Evolutionary conservation across 2,888 invertebrate genomes (phyloP).

Genomic region (Drosophila histrio): DNA sequence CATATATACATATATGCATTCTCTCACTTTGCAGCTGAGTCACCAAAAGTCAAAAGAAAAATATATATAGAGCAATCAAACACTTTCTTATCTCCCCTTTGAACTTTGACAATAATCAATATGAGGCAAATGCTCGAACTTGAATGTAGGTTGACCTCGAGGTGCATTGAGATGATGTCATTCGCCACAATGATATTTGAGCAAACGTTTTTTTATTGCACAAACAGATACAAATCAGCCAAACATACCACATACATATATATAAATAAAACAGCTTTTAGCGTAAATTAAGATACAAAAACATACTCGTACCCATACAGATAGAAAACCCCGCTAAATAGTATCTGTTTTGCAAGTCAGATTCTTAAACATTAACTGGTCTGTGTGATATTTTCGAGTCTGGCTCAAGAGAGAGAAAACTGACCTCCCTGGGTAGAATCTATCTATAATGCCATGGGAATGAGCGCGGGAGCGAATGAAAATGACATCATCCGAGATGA

Average conservation of each 20-base stretch:
- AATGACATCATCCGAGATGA: constrained; percentile 67
- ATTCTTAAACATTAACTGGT: constrained; percentile 1
- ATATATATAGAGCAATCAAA: neutral
- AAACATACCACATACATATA: neutral
- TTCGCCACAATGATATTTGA: constrained; percentile 31
- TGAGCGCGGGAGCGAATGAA: constrained; percentile 25
- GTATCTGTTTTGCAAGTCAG: constrained; percentile 14
- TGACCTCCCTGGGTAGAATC: neutral
- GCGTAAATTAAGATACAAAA: constrained; percentile 7
- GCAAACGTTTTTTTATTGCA: constrained; percentile 37
- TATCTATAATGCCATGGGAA: constrained; percentile 24
- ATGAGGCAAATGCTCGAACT: constrained; percentile 16
- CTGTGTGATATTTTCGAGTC: constrained; percentile 5
- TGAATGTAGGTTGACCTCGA: constrained; percentile 41
- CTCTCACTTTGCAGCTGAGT: constrained; percentile 27
- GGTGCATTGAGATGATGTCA: constrained; percentile 68
- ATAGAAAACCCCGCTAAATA: constrained; percentile 17
- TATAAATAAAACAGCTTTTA: constrained; percentile 11
- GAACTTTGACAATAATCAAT: constrained; percentile 66
- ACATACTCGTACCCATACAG: neutral
- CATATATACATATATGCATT: neutral
- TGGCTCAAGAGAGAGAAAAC: constrained; percentile 14
- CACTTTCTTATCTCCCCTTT: constrained; percentile 31
- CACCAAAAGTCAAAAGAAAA: constrained; percentile 9
- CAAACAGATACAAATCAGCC: constrained; percentile 24